Evolutionary conservation across 2,888 invertebrate genomes (phyloP), one percentile per base, ranked within the genome.

Genomic region (Eurois occulta): DNA sequence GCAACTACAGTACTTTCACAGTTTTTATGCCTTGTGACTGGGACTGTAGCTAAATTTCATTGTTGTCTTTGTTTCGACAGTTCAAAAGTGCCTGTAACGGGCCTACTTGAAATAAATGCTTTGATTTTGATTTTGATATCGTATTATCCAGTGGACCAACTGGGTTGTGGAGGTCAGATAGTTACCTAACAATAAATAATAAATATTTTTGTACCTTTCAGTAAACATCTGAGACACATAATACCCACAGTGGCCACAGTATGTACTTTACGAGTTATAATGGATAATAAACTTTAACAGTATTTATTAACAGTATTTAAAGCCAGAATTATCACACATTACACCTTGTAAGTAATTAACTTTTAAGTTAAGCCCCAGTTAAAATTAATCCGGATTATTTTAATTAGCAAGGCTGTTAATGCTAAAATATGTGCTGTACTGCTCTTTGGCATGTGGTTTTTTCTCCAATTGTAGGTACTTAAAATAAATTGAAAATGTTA

Each of bases 321-420:
- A 70, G 11, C 2, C 21, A 3, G 41, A 6, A 43, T 78, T 35
- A 18, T 28, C 58, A 68, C 32, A 41, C 5, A 1, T n/a, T 78
- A 41, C 71, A 70, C 77, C 48, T 52, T 52, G n/a, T 28, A 11
- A 13, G 16, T 69, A 60, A 60, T 79, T 35, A 69, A 48, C n/a
- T 52, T 60, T 60, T 46, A 46, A 71, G 16, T 64, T 72, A 64
- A 55, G 48, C 35, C 18, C 7, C 1, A 55, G 35, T 72, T 80
- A n/a, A 72, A 65, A 43, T 65, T 38, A 32, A 66, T 67, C 62
- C 41, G 58, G 48, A 72, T 73, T 82, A 70, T 77, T 69, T 78
- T 52, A 21, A 79, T 79, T 62, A 52, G 16, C 2, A 48, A 10
- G n/a, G 16, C 21, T 18, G 4, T 46, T 46, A 58, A 38, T 41